These are phyloP conservation scores for Eonycteris spelaea DNA, from an alignment of 2,113 vertebrate genomes.

Conservation along the genomic window DNA sequence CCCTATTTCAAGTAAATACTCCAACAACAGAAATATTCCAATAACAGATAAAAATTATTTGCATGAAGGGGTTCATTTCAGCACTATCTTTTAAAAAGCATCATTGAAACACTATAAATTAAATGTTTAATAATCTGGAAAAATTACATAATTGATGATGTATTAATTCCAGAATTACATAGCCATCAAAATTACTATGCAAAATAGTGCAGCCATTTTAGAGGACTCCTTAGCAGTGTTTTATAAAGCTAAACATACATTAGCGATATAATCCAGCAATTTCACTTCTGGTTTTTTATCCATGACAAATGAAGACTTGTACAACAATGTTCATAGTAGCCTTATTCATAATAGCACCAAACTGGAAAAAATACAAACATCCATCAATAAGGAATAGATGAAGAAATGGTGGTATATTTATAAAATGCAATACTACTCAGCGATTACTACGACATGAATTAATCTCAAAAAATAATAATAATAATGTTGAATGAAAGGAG, in stretches of 20 bases:
- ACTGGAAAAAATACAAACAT: not conserved
- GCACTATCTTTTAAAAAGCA: not conserved
- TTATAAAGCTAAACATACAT: not conserved
- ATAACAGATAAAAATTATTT: conserved; percentile 13
- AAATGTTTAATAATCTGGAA: not conserved
- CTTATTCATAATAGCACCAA: not conserved
- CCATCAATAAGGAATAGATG: not conserved
- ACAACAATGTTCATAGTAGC: not conserved
- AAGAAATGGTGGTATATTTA: not conserved
- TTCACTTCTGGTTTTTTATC: not conserved
- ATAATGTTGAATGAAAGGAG: not conserved
- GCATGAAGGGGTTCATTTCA: not conserved
- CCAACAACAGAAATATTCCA: not conserved
- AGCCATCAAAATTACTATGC: not conserved
- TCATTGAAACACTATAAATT: not conserved
- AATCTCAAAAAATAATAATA: not conserved
- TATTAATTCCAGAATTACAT: not conserved
- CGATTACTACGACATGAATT: not conserved
- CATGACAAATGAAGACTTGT: not conserved
- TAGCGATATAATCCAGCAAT: not conserved
- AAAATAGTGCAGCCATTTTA: not conserved
- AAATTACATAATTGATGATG: not conserved
- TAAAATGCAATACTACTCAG: not conserved
- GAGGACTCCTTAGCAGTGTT: not conserved
- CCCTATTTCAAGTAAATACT: not conserved